Evolutionary conservation across 23 tunicate species (phyloP).

Genomic region (Ascidia mentula): DNA sequence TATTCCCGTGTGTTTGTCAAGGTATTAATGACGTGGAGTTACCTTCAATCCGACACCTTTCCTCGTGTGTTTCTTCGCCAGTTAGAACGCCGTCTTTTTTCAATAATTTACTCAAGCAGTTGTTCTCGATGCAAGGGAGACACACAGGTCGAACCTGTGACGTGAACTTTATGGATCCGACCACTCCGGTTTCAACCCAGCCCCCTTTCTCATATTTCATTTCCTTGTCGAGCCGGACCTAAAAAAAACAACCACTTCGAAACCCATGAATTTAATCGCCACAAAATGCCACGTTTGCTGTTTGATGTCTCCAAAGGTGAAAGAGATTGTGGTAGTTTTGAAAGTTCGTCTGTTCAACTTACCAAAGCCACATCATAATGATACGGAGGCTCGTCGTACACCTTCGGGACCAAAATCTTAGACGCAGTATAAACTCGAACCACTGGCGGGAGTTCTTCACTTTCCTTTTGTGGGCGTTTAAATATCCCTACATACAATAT

Average conservation of each 20-base stretch:
- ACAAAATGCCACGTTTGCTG: not conserved
- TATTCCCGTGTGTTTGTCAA: too few relatives aligned
- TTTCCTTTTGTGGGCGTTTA: not conserved
- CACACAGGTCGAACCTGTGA: constrained; percentile 52
- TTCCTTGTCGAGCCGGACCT: not conserved
- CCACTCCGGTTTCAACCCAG: not conserved
- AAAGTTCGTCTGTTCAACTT: constrained; percentile 16
- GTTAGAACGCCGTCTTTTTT: constrained; percentile 29
- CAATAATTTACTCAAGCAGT: constrained; percentile 36
- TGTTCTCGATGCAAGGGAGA: constrained; percentile 48
- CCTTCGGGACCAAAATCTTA: constrained; percentile 8
- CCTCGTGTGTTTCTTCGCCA: constrained; percentile 36
- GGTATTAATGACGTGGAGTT: too few relatives aligned
- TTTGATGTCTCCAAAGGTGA: too few relatives aligned
- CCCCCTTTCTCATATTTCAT: not conserved
- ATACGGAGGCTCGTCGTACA: not conserved
- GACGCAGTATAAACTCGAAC: constrained; percentile 28
- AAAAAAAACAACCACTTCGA: too few relatives aligned
- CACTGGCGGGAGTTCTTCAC: not conserved
- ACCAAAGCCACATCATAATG: constrained; percentile 54
- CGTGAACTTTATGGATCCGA: constrained; percentile 17
- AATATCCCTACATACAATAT: not conserved
- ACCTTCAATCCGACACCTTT: constrained; percentile 62
- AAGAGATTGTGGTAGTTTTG: too few relatives aligned
- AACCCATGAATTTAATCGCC: too few relatives aligned